Base-by-base conservation (phyloP, 1,140 invertebrate genomes). In the Diabrotica undecimpunctata region DNA sequence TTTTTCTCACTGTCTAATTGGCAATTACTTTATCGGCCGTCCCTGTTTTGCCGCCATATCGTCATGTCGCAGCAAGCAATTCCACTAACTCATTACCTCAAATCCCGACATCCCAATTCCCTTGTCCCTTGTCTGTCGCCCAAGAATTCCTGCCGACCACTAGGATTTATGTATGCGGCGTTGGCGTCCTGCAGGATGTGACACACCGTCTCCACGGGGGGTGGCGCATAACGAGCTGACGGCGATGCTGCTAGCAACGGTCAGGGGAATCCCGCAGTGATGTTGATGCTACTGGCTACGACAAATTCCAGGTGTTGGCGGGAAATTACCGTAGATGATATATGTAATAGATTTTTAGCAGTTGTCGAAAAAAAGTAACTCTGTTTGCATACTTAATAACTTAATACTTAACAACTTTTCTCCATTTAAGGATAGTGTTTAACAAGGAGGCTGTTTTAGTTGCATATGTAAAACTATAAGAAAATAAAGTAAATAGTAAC, bases 1-100 rank as follows among this genome's bases (percentile, higher is more conserved):
- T 25, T 25, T 25, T 25, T 25, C 25, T 25, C 25, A 4, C 8
- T 46, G 41, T 46, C 41, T 46, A 46, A 46, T 46, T 46, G n/a
- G n/a, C 41, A 46, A 46, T 46, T 46, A 46, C 41, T n/a, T 8
- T 10, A 46, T 46, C 5, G 41, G n/a, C 41, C 5, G 41, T 46
- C n/a, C 41, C 41, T 46, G 41, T 46, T 46, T 46, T 46, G 41
- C n/a, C 41, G 41, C n/a, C 25, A 25, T 25, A 25, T 25, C 25
- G 25, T 25, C 25, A 46, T n/a, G 41, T 46, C 41, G 5, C 41
- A 46, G 41, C 41, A 46, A 46, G 41, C 41, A 46, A 46, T 46
- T n/a, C 41, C 41, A 46, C 41, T 46, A 46, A 46, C 41, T 46
- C 41, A 46, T 46, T 46, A 46, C 41, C n/a, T 46, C 41, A 46